Evolutionary conservation across 2,797 vertebrate species (phyloP), one percentile per base, ranked within the genome.

Genomic region (Anguilla megastoma): DNA sequence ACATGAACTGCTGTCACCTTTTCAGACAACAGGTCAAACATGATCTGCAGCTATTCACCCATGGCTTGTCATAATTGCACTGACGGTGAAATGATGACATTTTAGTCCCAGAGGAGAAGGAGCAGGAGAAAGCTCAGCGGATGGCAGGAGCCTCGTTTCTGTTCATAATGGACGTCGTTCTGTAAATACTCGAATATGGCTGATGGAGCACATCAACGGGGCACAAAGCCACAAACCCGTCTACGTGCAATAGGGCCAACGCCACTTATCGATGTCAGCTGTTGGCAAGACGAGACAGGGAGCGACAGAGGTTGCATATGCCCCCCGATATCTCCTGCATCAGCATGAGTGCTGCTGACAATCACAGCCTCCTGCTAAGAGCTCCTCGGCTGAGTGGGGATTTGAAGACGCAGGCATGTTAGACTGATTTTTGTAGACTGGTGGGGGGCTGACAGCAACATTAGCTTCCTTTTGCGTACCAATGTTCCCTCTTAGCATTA

Each of bases 1-100:
- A 30, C 27, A 36, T 74, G 71, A 76, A 16, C 63, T n/a, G 18
- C 21, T 56, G 71, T 79, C 48, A 9, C 27, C 12, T 30, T 33
- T 50, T 56, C 0, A 30, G 48, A 63, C 10, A 56, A 58, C 86
- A 86, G 86, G 69, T 48, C 27, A 86, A 86, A 79, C 48, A n/a
- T 33, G 69, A 76, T 30, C 27, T 33, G 2, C 69, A 76, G 36
- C 45, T 8, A 86, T 33, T 7, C 21, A 12, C 30, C 6, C 18
- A 16, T 9, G 48, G n/a, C 1, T 48, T 12, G 24, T 16, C 86
- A 71, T 74, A 52, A 50, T 3, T 30, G 10, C 24, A 58, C 16
- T 2, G 24, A 86, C 12, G 3, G 30, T 48, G 56, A 71, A 50
- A 66, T 24, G 69, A n/a, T 50, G 41, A 48, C 45, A 48, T 48